A percentile compares a stretch with the other conserved stretches of the same genome.
Evolutionary conservation across 1,140 invertebrate genomes (phyloP).

Genomic region (Brachionus manjavacas): DNA sequence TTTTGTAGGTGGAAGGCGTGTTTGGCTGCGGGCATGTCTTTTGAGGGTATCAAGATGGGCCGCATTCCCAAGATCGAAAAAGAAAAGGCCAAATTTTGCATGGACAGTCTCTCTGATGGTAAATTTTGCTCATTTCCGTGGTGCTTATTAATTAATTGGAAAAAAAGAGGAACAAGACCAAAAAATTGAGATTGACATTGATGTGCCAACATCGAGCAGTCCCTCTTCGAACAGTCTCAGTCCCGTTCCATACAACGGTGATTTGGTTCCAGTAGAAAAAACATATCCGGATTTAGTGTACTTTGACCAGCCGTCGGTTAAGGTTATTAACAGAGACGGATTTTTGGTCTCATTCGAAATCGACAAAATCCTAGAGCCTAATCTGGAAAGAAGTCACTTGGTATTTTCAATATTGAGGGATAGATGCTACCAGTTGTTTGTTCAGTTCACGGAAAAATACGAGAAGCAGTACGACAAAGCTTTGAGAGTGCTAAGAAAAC

Average conservation of each 20-base stretch:
- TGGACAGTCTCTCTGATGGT: not conserved
- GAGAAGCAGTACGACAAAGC: not conserved
- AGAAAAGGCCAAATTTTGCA: constrained; percentile 47
- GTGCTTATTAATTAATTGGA: not conserved
- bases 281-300: not conserved
- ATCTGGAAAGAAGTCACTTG: not conserved
- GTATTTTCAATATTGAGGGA: not conserved
- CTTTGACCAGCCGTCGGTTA: not conserved
- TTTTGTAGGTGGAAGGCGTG: constrained; percentile 53
- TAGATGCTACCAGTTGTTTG: not conserved
- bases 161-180: not conserved
- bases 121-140: not conserved
- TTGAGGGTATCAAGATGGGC: constrained; percentile 53
- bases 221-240: not conserved
- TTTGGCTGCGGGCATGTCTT: constrained; percentile 52
- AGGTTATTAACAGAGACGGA: not conserved
- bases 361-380: not conserved
- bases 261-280: not conserved
- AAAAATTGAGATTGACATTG: not conserved
- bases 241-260: not conserved
- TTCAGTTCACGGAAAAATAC: not conserved
- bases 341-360: not conserved
- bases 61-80: constrained; percentile 55
- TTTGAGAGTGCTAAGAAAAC: not conserved
- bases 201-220: not conserved